Evolutionary conservation across 2,888 invertebrate species (phyloP).

Genomic region (Eumerus sabulonum): DNA sequence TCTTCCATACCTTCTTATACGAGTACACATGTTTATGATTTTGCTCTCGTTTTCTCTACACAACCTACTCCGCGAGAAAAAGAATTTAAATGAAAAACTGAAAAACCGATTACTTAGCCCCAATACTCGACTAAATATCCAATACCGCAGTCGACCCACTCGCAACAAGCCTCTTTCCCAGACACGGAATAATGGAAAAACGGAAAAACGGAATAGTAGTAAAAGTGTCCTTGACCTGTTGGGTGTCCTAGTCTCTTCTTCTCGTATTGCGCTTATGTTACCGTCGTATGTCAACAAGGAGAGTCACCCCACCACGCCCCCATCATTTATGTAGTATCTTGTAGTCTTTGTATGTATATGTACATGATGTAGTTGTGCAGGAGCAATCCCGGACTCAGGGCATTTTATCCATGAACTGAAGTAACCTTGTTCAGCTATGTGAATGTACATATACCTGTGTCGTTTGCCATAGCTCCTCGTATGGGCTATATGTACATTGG

Average conservation of each 20-base stretch:
- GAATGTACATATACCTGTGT: slow-evolving; percentile 18
- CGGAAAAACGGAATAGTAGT: slow-evolving; percentile 21
- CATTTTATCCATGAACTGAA: slow-evolving; percentile 64
- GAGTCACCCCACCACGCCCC: slow-evolving; percentile 6
- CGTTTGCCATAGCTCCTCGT: too few relatives aligned
- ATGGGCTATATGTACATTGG: slow-evolving; percentile 2
- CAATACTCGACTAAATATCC: not conserved
- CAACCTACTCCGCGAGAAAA: not conserved
- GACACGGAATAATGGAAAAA: slow-evolving; percentile 40
- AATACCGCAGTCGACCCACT: slow-evolving; percentile 13
- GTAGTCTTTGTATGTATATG: too few relatives aligned
- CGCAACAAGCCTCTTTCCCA: slow-evolving; percentile 29
- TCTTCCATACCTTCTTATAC: not conserved
- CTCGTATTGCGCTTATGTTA: slow-evolving; percentile 32
- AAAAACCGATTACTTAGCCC: slow-evolving; percentile 10
- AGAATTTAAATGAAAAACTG: too few relatives aligned
- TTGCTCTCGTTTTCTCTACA: not conserved
- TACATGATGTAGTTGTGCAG: too few relatives aligned
- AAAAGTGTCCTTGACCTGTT: slow-evolving; percentile 68
- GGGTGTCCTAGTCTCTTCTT: slow-evolving; percentile 39
- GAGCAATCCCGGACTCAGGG: slow-evolving; percentile 46
- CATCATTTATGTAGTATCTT: too few relatives aligned
- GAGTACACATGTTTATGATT: too few relatives aligned
- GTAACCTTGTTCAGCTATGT: slow-evolving; percentile 57
- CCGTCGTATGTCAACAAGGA: slow-evolving; percentile 57